Evolutionary conservation across 1,140 invertebrate species (phyloP).

Genomic region (Sminthurides bifidus): DNA sequence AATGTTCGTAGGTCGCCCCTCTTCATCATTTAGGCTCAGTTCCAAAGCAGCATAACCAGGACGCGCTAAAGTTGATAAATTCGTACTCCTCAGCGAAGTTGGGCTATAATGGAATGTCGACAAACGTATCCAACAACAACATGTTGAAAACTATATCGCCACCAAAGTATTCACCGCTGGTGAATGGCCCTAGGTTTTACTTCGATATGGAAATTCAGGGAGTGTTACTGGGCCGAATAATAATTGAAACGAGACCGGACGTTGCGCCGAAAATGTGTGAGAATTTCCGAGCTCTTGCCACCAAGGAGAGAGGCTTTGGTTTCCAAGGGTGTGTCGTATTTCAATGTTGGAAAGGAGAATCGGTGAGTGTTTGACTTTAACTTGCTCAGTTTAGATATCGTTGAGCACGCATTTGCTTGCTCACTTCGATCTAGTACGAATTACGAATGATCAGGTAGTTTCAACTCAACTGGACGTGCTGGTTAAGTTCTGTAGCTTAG

Average conservation of each 20-base stretch:
- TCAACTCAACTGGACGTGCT: too few species aligned
- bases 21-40: slow-evolving; percentile 22
- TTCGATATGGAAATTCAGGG: slow-evolving; percentile 59
- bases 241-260: slow-evolving; percentile 71
- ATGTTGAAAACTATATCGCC: slow-evolving; percentile 19
- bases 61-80: slow-evolving; percentile 28
- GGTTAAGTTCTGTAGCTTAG: background rate
- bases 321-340: slow-evolving; percentile 68
- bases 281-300: slow-evolving; percentile 70
- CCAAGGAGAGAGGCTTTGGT: slow-evolving; percentile 62
- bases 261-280: slow-evolving; percentile 79
- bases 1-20: slow-evolving; percentile 14
- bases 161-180: slow-evolving; percentile 27
- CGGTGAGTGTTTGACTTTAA: slow-evolving; percentile 36
- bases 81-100: slow-evolving; percentile 29
- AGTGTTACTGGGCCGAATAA: slow-evolving; percentile 54
- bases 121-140: slow-evolving; percentile 16
- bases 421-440: background rate
- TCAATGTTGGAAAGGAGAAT: slow-evolving; percentile 69
- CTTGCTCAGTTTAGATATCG: background rate
- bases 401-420: too few species aligned
- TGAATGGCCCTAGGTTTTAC: slow-evolving; percentile 49
- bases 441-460: background rate
- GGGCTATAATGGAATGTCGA: slow-evolving; percentile 18
- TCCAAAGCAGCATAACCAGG: slow-evolving; percentile 16